These are phyloP conservation scores for Diglossa cyanea DNA, from an alignment of 2,797 vertebrate genomes.

Conservation along the genomic window DNA sequence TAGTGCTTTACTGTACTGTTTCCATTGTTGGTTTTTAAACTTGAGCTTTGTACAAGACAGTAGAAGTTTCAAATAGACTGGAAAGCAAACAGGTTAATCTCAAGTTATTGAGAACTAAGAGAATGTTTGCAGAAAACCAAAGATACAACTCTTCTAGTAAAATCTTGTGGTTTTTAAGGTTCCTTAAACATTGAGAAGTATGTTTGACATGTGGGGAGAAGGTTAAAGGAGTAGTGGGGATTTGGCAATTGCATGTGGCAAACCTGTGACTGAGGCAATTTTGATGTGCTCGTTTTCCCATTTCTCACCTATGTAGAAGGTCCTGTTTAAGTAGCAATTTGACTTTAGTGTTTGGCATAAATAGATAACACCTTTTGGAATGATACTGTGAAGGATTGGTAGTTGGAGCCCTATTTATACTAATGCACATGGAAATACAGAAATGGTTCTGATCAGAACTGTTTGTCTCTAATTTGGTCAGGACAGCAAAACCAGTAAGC, in stretches of 20 bases:
- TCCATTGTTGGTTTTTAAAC: background rate
- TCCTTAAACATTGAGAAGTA: background rate
- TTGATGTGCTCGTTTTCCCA: accelerated
- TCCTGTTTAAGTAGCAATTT: background rate
- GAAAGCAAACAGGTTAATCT: background rate
- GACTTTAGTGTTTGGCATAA: background rate
- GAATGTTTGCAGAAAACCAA: background rate
- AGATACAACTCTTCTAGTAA: background rate
- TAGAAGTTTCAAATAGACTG: background rate
- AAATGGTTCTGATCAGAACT: background rate
- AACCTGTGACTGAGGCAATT: background rate
- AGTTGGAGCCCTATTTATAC: background rate
- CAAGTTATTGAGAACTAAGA: background rate
- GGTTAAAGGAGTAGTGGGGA: background rate
- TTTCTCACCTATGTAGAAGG: background rate
- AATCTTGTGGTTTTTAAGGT: background rate
- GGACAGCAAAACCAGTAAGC: background rate
- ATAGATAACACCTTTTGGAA: background rate
- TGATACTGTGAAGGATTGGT: background rate
- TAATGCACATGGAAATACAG: background rate
- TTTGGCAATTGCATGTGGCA: background rate
- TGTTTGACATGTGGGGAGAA: background rate
- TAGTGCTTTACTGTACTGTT: background rate
- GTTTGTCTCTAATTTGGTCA: background rate
- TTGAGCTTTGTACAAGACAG: background rate